phyloP scores from a whole-genome alignment of 2,888 invertebrate species.

The Cheilosia pagana region DNA sequence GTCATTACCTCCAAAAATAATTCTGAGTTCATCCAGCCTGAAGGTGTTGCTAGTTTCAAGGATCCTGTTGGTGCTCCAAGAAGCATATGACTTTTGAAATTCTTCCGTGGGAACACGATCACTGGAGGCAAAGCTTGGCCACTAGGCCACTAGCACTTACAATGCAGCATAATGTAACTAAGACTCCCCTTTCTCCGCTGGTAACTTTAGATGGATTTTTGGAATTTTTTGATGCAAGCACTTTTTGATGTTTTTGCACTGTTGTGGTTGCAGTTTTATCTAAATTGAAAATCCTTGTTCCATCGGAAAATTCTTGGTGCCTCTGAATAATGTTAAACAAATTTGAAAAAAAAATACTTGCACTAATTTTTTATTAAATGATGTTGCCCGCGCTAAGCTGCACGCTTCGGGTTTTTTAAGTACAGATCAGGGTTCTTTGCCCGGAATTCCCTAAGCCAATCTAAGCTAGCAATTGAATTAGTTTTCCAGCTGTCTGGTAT shows the following conservation, averaged over 20 bases:
- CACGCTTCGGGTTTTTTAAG: not conserved
- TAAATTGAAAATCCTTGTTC: slow-evolving; percentile 6
- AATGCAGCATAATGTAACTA: too few species aligned
- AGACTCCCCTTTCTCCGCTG: too few species aligned
- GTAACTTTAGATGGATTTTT: not conserved
- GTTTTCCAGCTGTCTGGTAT: slow-evolving; percentile 11
- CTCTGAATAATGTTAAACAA: slow-evolving; percentile 6
- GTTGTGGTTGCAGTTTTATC: slow-evolving; percentile 5
- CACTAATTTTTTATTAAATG: too few species aligned
- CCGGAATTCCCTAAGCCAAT: not conserved
- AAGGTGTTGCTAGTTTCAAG: too few species aligned
- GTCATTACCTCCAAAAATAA: too few species aligned
- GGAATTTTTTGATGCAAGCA: not conserved
- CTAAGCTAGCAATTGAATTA: slow-evolving; percentile 6
- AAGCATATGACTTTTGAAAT: too few species aligned
- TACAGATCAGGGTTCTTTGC: not conserved
- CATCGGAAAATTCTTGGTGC: not conserved
- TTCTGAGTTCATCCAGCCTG: too few species aligned
- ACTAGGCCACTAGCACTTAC: too few species aligned
- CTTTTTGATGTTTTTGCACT: not conserved
- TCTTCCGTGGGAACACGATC: too few species aligned
- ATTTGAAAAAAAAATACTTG: not conserved
- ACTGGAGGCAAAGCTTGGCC: too few species aligned
- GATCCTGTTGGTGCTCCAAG: too few species aligned
- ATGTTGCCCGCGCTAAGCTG: too few species aligned